phyloP scores from a whole-genome alignment of 2,797 vertebrate genomes.

The Halcyon smyrnensis region DNA sequence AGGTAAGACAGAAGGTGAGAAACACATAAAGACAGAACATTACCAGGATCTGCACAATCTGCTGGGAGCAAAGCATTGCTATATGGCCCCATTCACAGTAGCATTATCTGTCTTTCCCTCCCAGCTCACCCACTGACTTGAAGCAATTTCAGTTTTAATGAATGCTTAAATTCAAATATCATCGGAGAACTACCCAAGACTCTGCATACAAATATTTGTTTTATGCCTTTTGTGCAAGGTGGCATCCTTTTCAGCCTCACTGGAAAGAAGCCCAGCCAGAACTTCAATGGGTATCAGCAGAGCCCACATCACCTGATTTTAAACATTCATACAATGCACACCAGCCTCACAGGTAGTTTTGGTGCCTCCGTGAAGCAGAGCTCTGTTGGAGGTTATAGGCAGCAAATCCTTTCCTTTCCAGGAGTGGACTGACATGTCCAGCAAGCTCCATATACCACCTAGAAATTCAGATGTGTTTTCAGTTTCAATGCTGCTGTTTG shows the following conservation, averaged over 20 bases:
- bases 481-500: background rate
- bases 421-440: background rate
- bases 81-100: slow-evolving; percentile 46
- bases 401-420: background rate
- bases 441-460: background rate
- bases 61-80: slow-evolving; percentile 36
- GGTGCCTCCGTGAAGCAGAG: background rate
- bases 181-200: background rate
- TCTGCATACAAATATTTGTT: slow-evolving; percentile 64
- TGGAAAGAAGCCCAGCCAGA: slow-evolving; percentile 2
- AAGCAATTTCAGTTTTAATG: slow-evolving; percentile 55
- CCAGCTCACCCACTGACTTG: slow-evolving; percentile 49
- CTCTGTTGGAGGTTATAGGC: background rate
- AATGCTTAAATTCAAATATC: slow-evolving; percentile 64
- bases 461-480: background rate
- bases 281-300: background rate
- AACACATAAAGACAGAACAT: slow-evolving; percentile 61
- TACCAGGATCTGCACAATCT: slow-evolving; percentile 24
- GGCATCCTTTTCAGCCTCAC: slow-evolving; percentile 38
- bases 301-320: background rate
- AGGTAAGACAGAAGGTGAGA: slow-evolving; percentile 66
- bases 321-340: background rate
- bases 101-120: slow-evolving; percentile 41
- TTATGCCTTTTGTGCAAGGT: slow-evolving; percentile 42
- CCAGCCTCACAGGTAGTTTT: background rate